These are phyloP conservation scores for Podarcis muralis DNA, from an alignment of 2,113 vertebrate species.

Conservation along the genomic window DNA sequence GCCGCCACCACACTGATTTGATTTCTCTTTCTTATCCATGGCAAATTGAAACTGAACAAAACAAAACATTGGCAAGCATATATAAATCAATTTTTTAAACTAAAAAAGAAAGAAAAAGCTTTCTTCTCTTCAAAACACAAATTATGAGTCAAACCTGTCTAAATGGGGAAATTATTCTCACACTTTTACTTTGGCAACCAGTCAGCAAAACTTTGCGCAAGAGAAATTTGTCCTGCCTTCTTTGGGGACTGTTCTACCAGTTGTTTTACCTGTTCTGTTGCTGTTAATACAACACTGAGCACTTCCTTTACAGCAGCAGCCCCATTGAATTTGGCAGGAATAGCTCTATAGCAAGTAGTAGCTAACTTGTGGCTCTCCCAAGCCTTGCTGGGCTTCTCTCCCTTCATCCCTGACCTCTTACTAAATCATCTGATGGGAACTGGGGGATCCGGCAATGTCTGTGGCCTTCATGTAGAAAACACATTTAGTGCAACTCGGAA, in stretches of 20 bases:
- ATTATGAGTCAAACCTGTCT: not conserved
- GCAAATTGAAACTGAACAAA: conserved; percentile 3
- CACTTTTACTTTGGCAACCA: not conserved
- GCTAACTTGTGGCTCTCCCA: no score
- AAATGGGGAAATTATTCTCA: not conserved
- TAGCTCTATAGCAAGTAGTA: no score
- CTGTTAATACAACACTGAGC: not conserved
- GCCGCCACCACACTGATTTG: not conserved
- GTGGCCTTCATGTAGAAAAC: not conserved
- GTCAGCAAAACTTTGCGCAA: not conserved
- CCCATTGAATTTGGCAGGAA: no score
- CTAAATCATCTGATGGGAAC: no score
- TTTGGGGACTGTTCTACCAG: not conserved
- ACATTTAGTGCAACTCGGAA: not conserved
- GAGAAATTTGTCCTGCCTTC: not conserved
- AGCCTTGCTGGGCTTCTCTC: no score
- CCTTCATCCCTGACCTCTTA: no score
- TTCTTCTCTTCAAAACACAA: not conserved
- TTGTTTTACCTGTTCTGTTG: not conserved
- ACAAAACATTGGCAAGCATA: conserved; percentile 11
- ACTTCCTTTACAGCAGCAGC: not conserved
- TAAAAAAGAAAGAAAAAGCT: no score
- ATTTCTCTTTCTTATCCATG: not conserved
- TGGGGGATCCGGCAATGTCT: no score
- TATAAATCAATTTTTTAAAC: not conserved